A percentile compares a stretch with the other conserved stretches of the same genome.
Evolutionary conservation across 2,113 vertebrate species (phyloP).

Genomic region (Urocolius indicus): DNA sequence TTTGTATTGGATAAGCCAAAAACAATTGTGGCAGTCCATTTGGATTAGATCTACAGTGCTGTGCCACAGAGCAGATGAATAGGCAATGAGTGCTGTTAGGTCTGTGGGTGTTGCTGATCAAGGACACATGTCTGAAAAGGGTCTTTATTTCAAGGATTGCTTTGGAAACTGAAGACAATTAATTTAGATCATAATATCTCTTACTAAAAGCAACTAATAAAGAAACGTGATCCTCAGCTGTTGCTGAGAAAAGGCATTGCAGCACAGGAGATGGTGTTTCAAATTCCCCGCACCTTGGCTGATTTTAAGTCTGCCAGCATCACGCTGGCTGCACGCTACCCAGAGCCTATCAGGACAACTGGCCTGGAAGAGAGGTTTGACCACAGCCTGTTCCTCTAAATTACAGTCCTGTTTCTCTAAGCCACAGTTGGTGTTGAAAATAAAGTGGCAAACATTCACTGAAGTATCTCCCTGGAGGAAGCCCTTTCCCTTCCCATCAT

Average conservation of each 20-base stretch:
- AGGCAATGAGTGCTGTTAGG: background rate
- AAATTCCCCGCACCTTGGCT: background rate
- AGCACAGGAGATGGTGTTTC: background rate
- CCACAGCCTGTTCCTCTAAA: background rate
- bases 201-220: background rate
- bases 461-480: background rate
- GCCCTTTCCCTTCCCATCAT: background rate
- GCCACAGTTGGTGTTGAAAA: background rate
- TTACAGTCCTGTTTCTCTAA: background rate
- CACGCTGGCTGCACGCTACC: accelerated
- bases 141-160: background rate
- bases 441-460: background rate
- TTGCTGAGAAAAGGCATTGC: background rate
- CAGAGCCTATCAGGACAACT: background rate
- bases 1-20: background rate
- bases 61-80: background rate
- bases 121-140: background rate
- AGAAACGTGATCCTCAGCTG: background rate
- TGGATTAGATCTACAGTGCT: background rate
- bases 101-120: background rate
- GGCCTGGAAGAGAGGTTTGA: background rate
- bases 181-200: background rate
- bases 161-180: background rate
- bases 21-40: background rate
- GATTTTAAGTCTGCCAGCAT: background rate